Evolutionary conservation across 2,888 invertebrate genomes (phyloP).

Genomic region (Cyrtodaria siliqua): DNA sequence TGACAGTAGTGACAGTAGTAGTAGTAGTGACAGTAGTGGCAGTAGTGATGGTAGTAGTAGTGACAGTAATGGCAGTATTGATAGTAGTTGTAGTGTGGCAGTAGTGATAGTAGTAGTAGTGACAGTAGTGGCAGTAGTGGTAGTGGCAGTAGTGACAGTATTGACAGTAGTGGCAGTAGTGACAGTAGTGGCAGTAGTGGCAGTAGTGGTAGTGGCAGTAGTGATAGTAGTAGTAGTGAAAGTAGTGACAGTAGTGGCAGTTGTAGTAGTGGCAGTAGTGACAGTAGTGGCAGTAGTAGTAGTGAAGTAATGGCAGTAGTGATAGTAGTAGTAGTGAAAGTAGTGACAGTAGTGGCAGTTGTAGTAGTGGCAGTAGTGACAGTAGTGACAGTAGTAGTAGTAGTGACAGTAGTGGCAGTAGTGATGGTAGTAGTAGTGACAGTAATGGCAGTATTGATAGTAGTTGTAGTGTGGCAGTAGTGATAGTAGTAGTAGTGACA

Average conservation of each 20-base stretch:
- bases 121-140: constrained; percentile 1
- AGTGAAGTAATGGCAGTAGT: constrained; percentile 16
- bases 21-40: constrained; percentile 17
- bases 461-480: no score
- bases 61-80: no score
- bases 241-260: constrained; percentile 9
- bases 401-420: constrained; percentile 3
- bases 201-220: constrained; percentile 9
- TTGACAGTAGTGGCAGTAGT: constrained; percentile 5
- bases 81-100: constrained; percentile 6
- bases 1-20: constrained; percentile 19
- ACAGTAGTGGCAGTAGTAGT: constrained; percentile 21
- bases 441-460: constrained; percentile 1
- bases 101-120: constrained; percentile 7
- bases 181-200: not conserved
- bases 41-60: constrained; percentile 13
- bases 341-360: constrained; percentile 9
- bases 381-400: constrained; percentile 1
- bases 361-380: constrained; percentile 5
- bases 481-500: constrained; percentile 2
- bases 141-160: not conserved
- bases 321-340: constrained; percentile 25
- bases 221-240: constrained; percentile 11
- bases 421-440: not conserved
- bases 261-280: constrained; percentile 14